Evolutionary conservation across 2,113 vertebrate species (phyloP), one percentile per base, ranked within the genome.

Genomic region (Apeltes quadracus): DNA sequence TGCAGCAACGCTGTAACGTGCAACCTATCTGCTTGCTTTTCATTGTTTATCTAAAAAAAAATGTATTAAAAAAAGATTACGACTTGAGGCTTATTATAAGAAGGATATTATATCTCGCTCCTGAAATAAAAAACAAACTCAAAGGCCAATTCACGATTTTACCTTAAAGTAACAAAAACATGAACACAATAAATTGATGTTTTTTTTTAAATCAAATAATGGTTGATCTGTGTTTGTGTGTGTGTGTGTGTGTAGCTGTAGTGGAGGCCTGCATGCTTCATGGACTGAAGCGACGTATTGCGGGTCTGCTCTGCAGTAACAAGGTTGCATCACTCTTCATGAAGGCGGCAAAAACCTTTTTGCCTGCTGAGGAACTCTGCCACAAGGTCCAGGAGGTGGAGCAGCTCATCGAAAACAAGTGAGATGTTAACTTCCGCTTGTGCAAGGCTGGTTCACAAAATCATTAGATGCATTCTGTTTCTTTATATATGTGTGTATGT

Each of bases 281-380:
- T 0, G 96, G 97, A 9, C 85, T 99, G 81, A 95, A 92, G 90
- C 94, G 97, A 0, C 92, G 97, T 59, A 97, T 97, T 0, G 97
- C 97, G 0, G 97, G 98, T 0, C 96, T 99, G 90, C 93, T 99
- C 87, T 96, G 97, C 88, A 98, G 95, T 86, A 98, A 98, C 92
- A 99, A 99, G 92, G 95, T 98, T 0, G 96, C 96, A 0, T 96
- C 97, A 0, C 95, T 99, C 1, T 99, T 99, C 72, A 96, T 96
- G 95, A 99, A 98, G 90, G 95, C 96, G 91, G 96, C 94, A 25
- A 99, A 96, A 92, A 95, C 89, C 92, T 98, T 96, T 69, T 89
- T 94, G 0, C 94, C 93, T 0, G 98, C 97, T 0, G 96, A 97
- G 74, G 95, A 97, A 76, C 95, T 99, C 46, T 98, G 95, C 84